phyloP scores from a whole-genome alignment of 2,888 invertebrate species.

The Drosophila neutralis region DNA sequence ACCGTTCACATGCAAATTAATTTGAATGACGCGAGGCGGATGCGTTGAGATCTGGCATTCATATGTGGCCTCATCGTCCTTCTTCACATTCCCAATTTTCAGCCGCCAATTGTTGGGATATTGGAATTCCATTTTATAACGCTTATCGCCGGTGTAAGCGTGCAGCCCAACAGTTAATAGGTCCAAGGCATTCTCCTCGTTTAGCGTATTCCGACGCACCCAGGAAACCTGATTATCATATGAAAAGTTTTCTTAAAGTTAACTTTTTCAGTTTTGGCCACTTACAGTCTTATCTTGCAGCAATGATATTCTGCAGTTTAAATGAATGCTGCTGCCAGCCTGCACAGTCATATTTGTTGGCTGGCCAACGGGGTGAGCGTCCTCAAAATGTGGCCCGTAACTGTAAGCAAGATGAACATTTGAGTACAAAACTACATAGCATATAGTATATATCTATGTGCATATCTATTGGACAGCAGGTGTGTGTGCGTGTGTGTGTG shows the following conservation, averaged over 20 bases:
- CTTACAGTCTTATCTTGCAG: slow-evolving; percentile 91
- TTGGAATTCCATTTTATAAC: slow-evolving; percentile 86
- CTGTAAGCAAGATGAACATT: slow-evolving; percentile 76
- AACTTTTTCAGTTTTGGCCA: slow-evolving; percentile 29
- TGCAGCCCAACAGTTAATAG: slow-evolving; percentile 88
- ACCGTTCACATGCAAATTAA: slow-evolving; percentile 86
- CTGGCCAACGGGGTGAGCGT: slow-evolving; percentile 86
- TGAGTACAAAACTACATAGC: slow-evolving; percentile 3
- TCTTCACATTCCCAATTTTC: slow-evolving; percentile 85
- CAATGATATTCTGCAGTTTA: slow-evolving; percentile 91
- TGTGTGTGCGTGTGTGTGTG: slow-evolving; percentile 32
- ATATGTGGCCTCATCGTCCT: slow-evolving; percentile 86
- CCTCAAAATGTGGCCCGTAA: slow-evolving; percentile 90
- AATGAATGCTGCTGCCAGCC: slow-evolving; percentile 89
- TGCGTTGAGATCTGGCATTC: slow-evolving; percentile 87
- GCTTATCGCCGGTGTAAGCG: slow-evolving; percentile 88
- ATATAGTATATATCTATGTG: slow-evolving; percentile 6
- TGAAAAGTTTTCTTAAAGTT: background rate
- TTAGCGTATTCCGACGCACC: slow-evolving; percentile 87
- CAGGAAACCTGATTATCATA: slow-evolving; percentile 87
- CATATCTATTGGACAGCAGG: slow-evolving; percentile 54
- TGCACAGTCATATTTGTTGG: slow-evolving; percentile 90
- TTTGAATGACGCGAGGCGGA: slow-evolving; percentile 86
- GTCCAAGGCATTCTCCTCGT: slow-evolving; percentile 88
- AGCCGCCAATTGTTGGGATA: slow-evolving; percentile 87